Percentiles rank a stretch among this genome's conserved stretches.
Evolutionary conservation across 2,888 invertebrate species (phyloP).

Genomic region (Cryptophagus acutangulus): DNA sequence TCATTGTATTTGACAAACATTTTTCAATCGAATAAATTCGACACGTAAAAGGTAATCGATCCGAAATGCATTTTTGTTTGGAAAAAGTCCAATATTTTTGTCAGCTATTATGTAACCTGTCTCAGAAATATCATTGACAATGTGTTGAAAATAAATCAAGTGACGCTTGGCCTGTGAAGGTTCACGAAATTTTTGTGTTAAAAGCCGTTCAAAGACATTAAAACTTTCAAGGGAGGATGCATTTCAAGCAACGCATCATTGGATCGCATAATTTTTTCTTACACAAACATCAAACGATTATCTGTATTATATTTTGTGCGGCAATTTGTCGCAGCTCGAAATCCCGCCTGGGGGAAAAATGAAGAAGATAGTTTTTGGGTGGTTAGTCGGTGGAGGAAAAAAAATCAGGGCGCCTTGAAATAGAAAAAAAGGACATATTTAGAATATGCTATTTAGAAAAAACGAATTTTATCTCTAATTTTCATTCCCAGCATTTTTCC

Average conservation of each 20-base stretch:
- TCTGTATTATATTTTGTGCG: no score
- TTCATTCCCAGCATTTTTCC: conserved; percentile 13
- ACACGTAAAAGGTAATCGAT: no score
- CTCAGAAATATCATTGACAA: background rate
- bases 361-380: no score
- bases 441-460: no score
- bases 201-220: background rate
- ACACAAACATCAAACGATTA: background rate
- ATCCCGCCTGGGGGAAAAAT: no score
- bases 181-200: background rate
- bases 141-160: background rate
- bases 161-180: background rate
- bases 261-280: background rate
- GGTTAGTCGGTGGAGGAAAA: no score
- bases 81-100: background rate
- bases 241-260: background rate
- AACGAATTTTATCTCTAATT: background rate
- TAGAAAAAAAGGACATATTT: no score
- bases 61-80: background rate
- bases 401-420: no score
- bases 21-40: no score
- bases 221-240: background rate
- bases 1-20: no score
- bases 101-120: background rate
- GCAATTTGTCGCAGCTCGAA: no score